Evolutionary conservation across 2,888 invertebrate species (phyloP).

Genomic region (Troglohyphantes excavatus): DNA sequence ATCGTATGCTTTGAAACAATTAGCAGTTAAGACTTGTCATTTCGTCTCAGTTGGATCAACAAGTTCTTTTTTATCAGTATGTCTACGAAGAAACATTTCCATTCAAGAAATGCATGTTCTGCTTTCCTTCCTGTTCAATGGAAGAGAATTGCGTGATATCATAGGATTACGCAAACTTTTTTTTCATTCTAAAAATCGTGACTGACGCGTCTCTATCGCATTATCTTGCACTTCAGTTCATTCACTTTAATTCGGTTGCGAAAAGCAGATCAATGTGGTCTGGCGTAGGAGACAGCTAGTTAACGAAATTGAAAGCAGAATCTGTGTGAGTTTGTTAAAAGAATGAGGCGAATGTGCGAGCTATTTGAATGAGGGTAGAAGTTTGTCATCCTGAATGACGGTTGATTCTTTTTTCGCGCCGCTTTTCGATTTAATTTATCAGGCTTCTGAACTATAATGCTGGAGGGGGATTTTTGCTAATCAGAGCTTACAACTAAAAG

Average conservation of each 20-base stretch:
- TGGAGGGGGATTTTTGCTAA: too few species aligned
- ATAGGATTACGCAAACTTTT: constrained; percentile 16
- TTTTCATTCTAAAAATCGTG: constrained; percentile 39
- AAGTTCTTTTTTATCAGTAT: too few species aligned
- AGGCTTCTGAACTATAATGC: too few species aligned
- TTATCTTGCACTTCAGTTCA: constrained; percentile 23
- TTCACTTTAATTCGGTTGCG: constrained; percentile 24
- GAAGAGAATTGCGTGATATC: constrained; percentile 3
- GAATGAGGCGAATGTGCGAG: neutral
- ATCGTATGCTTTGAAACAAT: too few species aligned
- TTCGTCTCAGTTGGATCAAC: too few species aligned
- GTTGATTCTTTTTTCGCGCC: neutral
- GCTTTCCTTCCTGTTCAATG: neutral
- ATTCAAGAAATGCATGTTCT: neutral
- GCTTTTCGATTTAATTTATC: neutral
- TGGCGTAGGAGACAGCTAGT: neutral
- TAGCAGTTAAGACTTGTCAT: too few species aligned
- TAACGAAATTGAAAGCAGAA: neutral
- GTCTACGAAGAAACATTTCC: neutral
- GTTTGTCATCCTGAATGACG: neutral
- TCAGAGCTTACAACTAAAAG: too few species aligned
- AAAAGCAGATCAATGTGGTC: neutral
- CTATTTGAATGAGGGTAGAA: neutral
- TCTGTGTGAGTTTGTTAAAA: neutral
- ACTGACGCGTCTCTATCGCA: constrained; percentile 3